Evolutionary conservation across 2,113 vertebrate genomes (phyloP), one percentile per base, ranked within the genome.

Genomic region (Chrysochloris asiatica): DNA sequence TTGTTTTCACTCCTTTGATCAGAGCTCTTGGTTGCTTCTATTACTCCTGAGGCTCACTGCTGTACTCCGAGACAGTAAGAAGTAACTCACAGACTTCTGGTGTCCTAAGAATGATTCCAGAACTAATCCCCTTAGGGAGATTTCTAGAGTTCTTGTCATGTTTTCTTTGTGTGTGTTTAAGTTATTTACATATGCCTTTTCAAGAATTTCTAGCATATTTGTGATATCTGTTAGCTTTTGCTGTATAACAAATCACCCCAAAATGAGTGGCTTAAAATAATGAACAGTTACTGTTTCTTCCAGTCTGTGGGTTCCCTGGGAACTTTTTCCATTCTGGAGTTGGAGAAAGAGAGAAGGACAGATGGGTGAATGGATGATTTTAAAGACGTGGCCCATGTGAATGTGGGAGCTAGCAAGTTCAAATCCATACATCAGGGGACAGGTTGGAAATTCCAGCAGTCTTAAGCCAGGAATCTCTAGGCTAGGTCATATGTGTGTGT

Each of bases 171-270:
- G n/a, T n/a, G n/a, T n/a, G n/a, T n/a, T n/a, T n/a, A n/a, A n/a
- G n/a, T n/a, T n/a, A n/a, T n/a, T n/a, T n/a, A n/a, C n/a, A 28
- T 36, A 83, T 36, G 52, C 33, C 8, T 73, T 87, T 79, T 69
- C 45, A 84, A 93, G 43, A 94, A 75, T 30, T 72, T 88, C 56
- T 36, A 61, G 80, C 83, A 43, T 69, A 50, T 83, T 84, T 88
- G 43, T 84, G 43, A n/a, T 69, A 80, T 69, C 26, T 10, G 52
- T 63, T 61, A 71, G 36, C 59, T 61, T 80, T 67, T 33, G 24
- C 88, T 84, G 52, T 90, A 47, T 90, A 79, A 90, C 71, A 92
- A 83, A 54, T 24, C 28, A 41, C 52, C 59, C 5, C 3, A 65
- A 54, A 63, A 2, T 14, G 12, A 41, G 82, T 41, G 38, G 72